These are phyloP conservation scores for Oncorhynchus gorbuscha DNA, from an alignment of 2,113 vertebrate genomes.

Conservation along the genomic window DNA sequence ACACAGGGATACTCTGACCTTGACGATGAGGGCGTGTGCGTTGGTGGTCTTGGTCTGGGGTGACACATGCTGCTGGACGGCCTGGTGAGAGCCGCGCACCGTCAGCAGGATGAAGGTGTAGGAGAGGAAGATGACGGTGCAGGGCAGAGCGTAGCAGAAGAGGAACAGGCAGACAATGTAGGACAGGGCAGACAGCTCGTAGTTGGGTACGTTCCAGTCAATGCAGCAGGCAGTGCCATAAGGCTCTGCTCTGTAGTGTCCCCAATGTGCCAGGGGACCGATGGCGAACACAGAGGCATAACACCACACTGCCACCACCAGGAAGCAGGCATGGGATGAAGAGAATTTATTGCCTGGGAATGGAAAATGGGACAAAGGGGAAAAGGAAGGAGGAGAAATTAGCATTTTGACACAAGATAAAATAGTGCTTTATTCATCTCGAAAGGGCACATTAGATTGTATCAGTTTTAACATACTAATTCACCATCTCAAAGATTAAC, in stretches of 20 bases:
- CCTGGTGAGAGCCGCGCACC: conserved; percentile 72
- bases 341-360: conserved; percentile 80
- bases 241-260: conserved; percentile 79
- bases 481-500: no score
- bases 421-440: no score
- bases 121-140: conserved; percentile 78
- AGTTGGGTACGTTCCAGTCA: conserved; percentile 71
- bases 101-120: conserved; percentile 79
- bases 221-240: conserved; percentile 87
- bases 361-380: background rate
- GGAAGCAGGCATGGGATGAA: conserved; percentile 61
- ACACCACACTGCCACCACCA: conserved; percentile 78
- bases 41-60: conserved; percentile 69
- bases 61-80: conserved; percentile 75
- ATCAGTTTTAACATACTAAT: no score
- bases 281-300: conserved; percentile 78
- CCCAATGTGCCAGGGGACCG: conserved; percentile 79
- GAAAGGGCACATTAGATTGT: no score
- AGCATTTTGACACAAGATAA: no score
- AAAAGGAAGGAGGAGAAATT: background rate
- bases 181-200: conserved; percentile 66
- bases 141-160: conserved; percentile 84
- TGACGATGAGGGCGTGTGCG: conserved; percentile 73
- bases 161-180: conserved; percentile 82
- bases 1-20: conserved; percentile 62